Conservation (phyloP, 1,140 invertebrate species). For the Drosophila paulistorum region DNA sequence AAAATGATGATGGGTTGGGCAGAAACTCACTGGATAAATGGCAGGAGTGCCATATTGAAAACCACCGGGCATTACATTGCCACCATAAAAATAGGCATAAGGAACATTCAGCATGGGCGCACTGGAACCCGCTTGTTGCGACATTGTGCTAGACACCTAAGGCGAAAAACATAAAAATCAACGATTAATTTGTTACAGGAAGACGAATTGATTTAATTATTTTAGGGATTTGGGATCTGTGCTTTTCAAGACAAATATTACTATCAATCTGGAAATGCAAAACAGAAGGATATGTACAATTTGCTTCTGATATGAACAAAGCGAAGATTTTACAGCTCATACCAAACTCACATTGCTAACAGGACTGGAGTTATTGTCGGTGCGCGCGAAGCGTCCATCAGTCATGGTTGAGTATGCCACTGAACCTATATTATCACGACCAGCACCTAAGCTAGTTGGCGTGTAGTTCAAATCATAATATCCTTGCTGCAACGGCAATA, state of each 20-base stretch:
- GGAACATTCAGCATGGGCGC: slow-evolving; percentile 83
- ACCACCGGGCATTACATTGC: slow-evolving; percentile 88
- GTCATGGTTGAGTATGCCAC: slow-evolving; percentile 89
- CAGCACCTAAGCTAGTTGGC: slow-evolving; percentile 85
- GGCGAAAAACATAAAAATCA: background rate
- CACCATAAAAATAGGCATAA: slow-evolving; percentile 89
- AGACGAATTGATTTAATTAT: too few relatives aligned
- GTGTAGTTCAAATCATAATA: slow-evolving; percentile 89
- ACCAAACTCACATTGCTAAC: slow-evolving; percentile 84
- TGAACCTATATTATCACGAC: slow-evolving; percentile 87
- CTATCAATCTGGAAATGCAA: too few relatives aligned
- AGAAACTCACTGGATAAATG: slow-evolving; percentile 86
- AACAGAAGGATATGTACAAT: background rate
- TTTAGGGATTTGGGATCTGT: too few relatives aligned
- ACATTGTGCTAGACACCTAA: slow-evolving; percentile 87
- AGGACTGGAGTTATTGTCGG: slow-evolving; percentile 92
- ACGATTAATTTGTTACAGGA: background rate
- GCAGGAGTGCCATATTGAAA: slow-evolving; percentile 90
- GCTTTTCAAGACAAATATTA: too few relatives aligned
- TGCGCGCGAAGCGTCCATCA: slow-evolving; percentile 90
- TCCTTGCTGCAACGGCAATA: slow-evolving; percentile 68
- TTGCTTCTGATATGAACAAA: background rate
- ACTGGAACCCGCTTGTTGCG: slow-evolving; percentile 86
- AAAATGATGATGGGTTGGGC: background rate
- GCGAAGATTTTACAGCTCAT: background rate